phyloP scores from a whole-genome alignment of 2,888 invertebrate genomes.

The Heliothis peltigera region DNA sequence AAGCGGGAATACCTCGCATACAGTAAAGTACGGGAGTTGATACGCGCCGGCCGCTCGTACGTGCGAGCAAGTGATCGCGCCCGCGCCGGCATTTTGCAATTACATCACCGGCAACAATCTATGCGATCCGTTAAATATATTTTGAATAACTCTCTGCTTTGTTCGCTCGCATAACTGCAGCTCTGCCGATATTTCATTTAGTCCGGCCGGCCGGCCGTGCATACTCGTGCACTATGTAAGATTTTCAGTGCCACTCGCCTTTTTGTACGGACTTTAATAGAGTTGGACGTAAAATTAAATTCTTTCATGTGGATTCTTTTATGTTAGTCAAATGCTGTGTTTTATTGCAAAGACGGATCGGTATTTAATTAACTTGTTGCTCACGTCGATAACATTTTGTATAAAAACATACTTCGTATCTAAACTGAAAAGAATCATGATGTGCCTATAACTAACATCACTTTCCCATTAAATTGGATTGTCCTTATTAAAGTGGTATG shows the following conservation, averaged over 20 bases:
- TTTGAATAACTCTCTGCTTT: conserved; percentile 39
- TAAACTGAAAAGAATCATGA: too few relatives aligned
- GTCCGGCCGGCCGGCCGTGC: conserved; percentile 5
- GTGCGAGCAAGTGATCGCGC: conserved; percentile 8
- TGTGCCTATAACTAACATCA: not conserved
- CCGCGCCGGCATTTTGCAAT: conserved; percentile 42
- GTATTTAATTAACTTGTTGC: not conserved
- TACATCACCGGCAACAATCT: conserved; percentile 48
- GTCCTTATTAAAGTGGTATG: not conserved
- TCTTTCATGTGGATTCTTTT: not conserved
- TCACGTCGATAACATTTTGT: too few relatives aligned
- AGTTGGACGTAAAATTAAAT: conserved; percentile 18
- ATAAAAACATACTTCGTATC: too few relatives aligned
- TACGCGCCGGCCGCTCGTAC: conserved; percentile 6
- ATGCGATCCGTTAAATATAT: conserved; percentile 32
- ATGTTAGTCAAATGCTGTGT: not conserved
- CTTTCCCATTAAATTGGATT: not conserved
- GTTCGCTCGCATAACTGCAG: conserved; percentile 41
- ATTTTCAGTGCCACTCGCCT: not conserved
- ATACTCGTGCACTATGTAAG: not conserved
- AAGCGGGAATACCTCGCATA: conserved; percentile 10
- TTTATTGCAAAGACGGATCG: not conserved
- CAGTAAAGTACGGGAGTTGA: conserved; percentile 5
- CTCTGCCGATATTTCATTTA: conserved; percentile 33
- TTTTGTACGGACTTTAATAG: conserved; percentile 3